A percentile compares a stretch with the other conserved stretches of the same genome.
Conservation (phyloP, 2,797 vertebrate genomes). For the Adrianichthys oophorus region DNA sequence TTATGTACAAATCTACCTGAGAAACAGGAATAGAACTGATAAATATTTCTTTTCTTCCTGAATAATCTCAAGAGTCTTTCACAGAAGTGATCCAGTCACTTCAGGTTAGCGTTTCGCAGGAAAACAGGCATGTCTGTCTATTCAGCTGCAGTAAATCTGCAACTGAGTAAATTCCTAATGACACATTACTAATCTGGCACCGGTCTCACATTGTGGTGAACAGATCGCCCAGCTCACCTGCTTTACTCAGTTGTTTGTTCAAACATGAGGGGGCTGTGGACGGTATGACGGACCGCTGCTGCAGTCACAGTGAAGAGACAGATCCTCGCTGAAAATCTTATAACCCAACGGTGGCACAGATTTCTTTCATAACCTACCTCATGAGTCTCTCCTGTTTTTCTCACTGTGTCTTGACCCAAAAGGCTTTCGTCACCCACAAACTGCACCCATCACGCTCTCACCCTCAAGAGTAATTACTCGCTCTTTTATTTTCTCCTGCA, state of each 20-base stretch:
- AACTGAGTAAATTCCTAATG: conserved; percentile 62
- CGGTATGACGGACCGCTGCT: conserved; percentile 60
- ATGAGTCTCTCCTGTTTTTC: conserved; percentile 21
- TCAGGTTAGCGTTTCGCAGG: conserved; percentile 15
- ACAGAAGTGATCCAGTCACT: conserved; percentile 19
- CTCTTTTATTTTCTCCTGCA: conserved; percentile 71
- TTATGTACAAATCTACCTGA: conserved; percentile 20
- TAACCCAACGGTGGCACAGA: conserved; percentile 62
- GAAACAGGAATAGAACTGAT: conserved; percentile 30
- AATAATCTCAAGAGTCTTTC: conserved; percentile 10
- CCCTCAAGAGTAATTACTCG: conserved; percentile 71
- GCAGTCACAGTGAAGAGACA: conserved; percentile 62
- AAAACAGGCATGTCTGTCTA: conserved; percentile 20
- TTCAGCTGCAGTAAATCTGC: conserved; percentile 45
- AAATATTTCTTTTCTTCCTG: conserved; percentile 33
- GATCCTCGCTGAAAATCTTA: conserved; percentile 70
- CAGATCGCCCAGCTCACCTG: conserved; percentile 13
- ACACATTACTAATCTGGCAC: conserved; percentile 64
- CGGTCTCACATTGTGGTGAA: conserved; percentile 27
- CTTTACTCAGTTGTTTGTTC: conserved; percentile 57
- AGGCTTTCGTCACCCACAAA: conserved; percentile 44
- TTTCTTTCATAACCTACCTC: conserved; percentile 66
- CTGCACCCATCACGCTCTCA: conserved; percentile 37
- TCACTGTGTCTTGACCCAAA: conserved; percentile 31
- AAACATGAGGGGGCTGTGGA: conserved; percentile 28